These are phyloP conservation scores for Morpho achilles DNA, from an alignment of 2,888 invertebrate species.

Conservation along the genomic window DNA sequence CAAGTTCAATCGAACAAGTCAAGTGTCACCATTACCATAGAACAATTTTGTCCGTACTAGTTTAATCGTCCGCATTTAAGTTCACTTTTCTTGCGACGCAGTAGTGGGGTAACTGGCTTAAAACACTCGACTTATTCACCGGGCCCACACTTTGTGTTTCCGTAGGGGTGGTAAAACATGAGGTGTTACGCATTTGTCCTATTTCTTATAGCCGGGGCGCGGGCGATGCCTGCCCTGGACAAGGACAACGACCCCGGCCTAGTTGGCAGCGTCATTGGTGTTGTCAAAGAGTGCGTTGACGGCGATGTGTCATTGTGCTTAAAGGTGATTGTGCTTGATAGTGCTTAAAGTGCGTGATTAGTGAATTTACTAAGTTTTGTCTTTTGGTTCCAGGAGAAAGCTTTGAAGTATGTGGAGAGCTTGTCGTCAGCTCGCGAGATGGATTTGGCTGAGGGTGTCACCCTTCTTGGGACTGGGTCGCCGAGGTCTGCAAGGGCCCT, in stretches of 20 bases:
- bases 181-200: slow-evolving; percentile 69
- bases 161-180: slow-evolving; percentile 65
- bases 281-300: slow-evolving; percentile 85
- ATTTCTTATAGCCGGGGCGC: slow-evolving; percentile 69
- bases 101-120: slow-evolving; percentile 73
- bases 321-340: slow-evolving; percentile 74
- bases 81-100: slow-evolving; percentile 62
- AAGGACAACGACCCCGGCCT: slow-evolving; percentile 71
- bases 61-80: slow-evolving; percentile 67
- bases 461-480: slow-evolving; percentile 66
- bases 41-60: slow-evolving; percentile 55
- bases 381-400: slow-evolving; percentile 83
- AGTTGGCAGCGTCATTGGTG: slow-evolving; percentile 76
- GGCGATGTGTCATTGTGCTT: slow-evolving; percentile 84
- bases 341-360: slow-evolving; percentile 31
- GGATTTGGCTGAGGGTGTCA: slow-evolving; percentile 80
- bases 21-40: slow-evolving; percentile 55
- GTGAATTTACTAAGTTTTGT: slow-evolving; percentile 40
- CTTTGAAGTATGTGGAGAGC: slow-evolving; percentile 83
- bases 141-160: slow-evolving; percentile 68
- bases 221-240: slow-evolving; percentile 69
- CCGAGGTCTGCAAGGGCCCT: slow-evolving; percentile 80
- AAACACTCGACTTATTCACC: slow-evolving; percentile 63
- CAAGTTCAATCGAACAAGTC: slow-evolving; percentile 50
- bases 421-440: slow-evolving; percentile 77